phyloP scores from a whole-genome alignment of 2,888 invertebrate species.

The Amphiduros pacificus region DNA sequence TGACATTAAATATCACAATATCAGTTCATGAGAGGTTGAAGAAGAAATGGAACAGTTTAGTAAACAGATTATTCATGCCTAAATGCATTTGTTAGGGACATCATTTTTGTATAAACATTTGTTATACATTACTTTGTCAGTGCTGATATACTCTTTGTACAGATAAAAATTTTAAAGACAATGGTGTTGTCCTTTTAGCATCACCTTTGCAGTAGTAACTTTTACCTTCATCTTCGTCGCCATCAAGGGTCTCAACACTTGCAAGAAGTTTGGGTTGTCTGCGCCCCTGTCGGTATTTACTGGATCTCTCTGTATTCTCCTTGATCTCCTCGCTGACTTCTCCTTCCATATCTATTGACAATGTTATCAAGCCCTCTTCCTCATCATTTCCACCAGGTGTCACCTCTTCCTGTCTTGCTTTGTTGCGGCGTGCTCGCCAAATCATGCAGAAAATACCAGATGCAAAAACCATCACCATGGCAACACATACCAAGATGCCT shows the following conservation, averaged over 20 bases:
- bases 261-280: neutral
- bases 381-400: neutral
- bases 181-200: neutral
- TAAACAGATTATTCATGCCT: too few relatives aligned
- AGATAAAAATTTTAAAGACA: too few relatives aligned
- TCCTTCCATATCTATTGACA: too few relatives aligned
- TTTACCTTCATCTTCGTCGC: neutral
- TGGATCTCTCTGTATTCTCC: neutral
- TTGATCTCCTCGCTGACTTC: too few relatives aligned
- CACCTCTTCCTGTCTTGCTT: neutral
- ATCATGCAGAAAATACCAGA: neutral
- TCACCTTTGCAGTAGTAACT: too few relatives aligned
- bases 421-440: neutral
- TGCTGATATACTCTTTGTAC: too few relatives aligned
- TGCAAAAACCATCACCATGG: neutral
- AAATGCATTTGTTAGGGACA: too few relatives aligned
- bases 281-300: neutral
- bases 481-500: neutral
- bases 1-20: too few relatives aligned
- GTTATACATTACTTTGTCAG: too few relatives aligned
- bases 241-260: neutral
- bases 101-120: too few relatives aligned
- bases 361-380: neutral
- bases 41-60: too few relatives aligned
- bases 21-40: too few relatives aligned